Percentiles rank a stretch among this genome's conserved stretches.
phyloP scores from a whole-genome alignment of 2,113 vertebrate species.

The Verasper variegatus region DNA sequence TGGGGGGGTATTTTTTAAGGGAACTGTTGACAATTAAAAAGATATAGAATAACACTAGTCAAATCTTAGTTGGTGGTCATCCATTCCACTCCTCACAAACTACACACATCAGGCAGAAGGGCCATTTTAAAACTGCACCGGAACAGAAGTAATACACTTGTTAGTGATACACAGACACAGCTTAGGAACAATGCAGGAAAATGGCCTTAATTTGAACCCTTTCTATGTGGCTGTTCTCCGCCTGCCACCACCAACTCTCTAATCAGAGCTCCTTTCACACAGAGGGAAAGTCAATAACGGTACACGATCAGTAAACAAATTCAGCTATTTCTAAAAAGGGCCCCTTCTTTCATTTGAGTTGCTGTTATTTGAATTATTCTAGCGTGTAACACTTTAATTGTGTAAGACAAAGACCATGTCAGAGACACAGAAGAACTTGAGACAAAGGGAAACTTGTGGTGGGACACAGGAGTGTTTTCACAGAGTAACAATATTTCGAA shows the following conservation, averaged over 20 bases:
- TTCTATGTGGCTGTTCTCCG: conserved; percentile 51
- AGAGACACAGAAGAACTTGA: conserved; percentile 90
- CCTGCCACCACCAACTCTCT: conserved; percentile 60
- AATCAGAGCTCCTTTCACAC: conserved; percentile 87
- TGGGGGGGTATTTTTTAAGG: background rate
- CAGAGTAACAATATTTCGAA: conserved; percentile 65
- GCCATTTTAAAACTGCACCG: conserved; percentile 65
- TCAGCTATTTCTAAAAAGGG: conserved; percentile 85
- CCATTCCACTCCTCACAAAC: conserved; percentile 20
- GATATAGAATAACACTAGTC: background rate
- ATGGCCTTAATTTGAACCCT: conserved; percentile 76
- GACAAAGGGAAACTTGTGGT: conserved; percentile 86
- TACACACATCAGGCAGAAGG: conserved; percentile 26
- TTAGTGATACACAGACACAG: conserved; percentile 45
- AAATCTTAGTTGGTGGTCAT: conserved; percentile 28
- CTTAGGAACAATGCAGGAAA: conserved; percentile 80
- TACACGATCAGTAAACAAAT: conserved; percentile 92
- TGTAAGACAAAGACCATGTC: conserved; percentile 95
- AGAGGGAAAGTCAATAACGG: conserved; percentile 89
- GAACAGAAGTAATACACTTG: conserved; percentile 64
- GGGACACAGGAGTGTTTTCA: conserved; percentile 80
- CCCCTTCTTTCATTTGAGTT: conserved; percentile 88
- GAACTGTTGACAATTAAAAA: background rate
- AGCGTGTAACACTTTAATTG: conserved; percentile 96
- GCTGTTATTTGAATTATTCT: conserved; percentile 95